Evolutionary conservation across 2,888 invertebrate species (phyloP).

Genomic region (Aelia acuminata): DNA sequence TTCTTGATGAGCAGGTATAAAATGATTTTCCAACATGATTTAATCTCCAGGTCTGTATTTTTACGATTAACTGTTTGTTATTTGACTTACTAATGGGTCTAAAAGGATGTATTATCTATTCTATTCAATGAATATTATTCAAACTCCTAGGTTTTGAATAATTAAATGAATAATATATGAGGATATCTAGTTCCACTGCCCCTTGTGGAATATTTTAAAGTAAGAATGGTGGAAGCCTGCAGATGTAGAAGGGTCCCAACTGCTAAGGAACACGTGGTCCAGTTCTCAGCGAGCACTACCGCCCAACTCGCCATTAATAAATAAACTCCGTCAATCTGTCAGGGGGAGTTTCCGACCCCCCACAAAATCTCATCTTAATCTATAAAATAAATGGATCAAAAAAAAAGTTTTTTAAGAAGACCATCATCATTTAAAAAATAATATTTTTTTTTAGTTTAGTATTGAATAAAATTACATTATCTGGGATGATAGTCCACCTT

Average conservation of each 20-base stretch:
- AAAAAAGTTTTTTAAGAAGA: too few species aligned
- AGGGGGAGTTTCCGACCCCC: not conserved
- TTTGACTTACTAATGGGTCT: too few species aligned
- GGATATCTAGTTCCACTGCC: not conserved
- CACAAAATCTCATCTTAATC: not conserved
- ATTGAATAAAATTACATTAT: too few species aligned
- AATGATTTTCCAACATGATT: too few species aligned
- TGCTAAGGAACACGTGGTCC: conserved; percentile 18
- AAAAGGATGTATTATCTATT: too few species aligned
- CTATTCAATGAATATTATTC: not conserved
- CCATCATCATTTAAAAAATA: too few species aligned
- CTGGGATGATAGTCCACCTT: too few species aligned
- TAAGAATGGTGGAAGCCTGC: not conserved
- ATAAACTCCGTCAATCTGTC: conserved; percentile 26
- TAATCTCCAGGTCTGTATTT: too few species aligned
- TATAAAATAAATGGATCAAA: not conserved
- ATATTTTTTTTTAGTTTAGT: too few species aligned
- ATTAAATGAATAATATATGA: not conserved
- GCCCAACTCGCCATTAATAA: not conserved
- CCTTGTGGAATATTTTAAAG: not conserved
- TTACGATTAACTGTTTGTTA: too few species aligned
- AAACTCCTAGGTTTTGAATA: not conserved
- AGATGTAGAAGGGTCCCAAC: not conserved
- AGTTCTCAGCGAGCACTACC: conserved; percentile 7
- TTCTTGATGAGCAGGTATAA: too few species aligned